Evolutionary conservation across 2,888 invertebrate genomes (phyloP), one percentile per base, ranked within the genome.

Genomic region (Hylaea fasciaria): DNA sequence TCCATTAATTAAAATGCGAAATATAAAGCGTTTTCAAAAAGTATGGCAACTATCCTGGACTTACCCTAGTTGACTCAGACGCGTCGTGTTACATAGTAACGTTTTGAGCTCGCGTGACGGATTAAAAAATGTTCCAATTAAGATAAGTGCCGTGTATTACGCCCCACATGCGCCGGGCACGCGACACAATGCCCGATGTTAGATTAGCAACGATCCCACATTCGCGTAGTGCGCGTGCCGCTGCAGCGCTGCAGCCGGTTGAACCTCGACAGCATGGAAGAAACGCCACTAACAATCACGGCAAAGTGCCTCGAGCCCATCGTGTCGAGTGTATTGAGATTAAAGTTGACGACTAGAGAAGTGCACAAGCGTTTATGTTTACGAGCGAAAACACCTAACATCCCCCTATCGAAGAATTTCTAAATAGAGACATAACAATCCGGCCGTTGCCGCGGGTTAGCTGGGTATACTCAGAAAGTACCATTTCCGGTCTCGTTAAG

Each of bases 91-190:
- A 62, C 62, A 64, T 61, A 64, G 68, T 70, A 73, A 70, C 72
- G 69, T 70, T n/a, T 46, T 22, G 22, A 11, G 46, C 73, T 84
- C 74, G 81, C 79, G 81, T 82, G 85, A 76, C 78, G 77, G 78
- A 80, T 64, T 82, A 82, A 83, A 85, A 86, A 84, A 76, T 79
- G 81, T 78, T 71, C 81, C 82, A 83, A 87, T 86, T 87, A 83
- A 83, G 82, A 78, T 71, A 71, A 78, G 80, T 73, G 76, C 78
- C 77, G 72, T 47, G 59, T 73, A 86, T 78, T 80, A 82, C 80
- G 82, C 76, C 80, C 77, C 70, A 81, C 77, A 83, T 85, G 80
- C 74, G 73, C 71, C 70, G 65, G 76, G 78, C 85, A 86, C 83
- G 83, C 83, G 85, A 85, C 82, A 81, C 78, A 80, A 77, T 78